Evolutionary conservation across 2,888 invertebrate genomes (phyloP), one percentile per base, ranked within the genome.

Genomic region (Apotomis capreana): DNA sequence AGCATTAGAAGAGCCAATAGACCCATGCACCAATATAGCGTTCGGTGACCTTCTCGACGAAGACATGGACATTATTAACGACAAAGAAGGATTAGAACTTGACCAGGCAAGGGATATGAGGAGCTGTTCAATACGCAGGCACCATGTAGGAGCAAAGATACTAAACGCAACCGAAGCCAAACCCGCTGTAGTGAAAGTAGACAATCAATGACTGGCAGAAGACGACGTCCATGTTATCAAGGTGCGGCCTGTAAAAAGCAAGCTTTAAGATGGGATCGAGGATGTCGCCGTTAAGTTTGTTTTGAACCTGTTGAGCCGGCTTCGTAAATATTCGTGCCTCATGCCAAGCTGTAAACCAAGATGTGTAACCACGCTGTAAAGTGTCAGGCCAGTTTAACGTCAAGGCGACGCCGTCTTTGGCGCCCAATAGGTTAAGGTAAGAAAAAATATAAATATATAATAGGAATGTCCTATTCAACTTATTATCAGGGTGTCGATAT

Each of bases 161-260:
- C n/a, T 59, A 13, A 63, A 52, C 4, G 68, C 72, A 5, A 72
- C 72, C 44, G 72, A 72, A 58, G 68, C 63, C 15, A 68, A 26
- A 54, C 72, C 72, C 5, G 46, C 68, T 5, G 44, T 72, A 5
- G 3, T 54, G 4, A 13, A 52, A 37, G n/a, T 72, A 4, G 54
- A 63, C 36, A 63, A 72, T 12, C 62, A 68, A 58, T 72, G 72
- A 72, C 68, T 68, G 68, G 13, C 26, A 72, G 61, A 68, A 5
- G 12, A 37, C 12, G 63, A 72, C 37, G 68, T 36, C 51, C 44
- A 68, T 37, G 59, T 72, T 59, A 54, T 72, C n/a, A 72, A 58
- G 46, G 58, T 72, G 26, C 58, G 57, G 13, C 71, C 71, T 5
- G 46, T 68, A 26, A 72, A 63, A 54, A 15, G 68, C 59, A 72